Base-by-base conservation (phyloP, 2,888 invertebrate genomes). In the Athrips mouffetella region DNA sequence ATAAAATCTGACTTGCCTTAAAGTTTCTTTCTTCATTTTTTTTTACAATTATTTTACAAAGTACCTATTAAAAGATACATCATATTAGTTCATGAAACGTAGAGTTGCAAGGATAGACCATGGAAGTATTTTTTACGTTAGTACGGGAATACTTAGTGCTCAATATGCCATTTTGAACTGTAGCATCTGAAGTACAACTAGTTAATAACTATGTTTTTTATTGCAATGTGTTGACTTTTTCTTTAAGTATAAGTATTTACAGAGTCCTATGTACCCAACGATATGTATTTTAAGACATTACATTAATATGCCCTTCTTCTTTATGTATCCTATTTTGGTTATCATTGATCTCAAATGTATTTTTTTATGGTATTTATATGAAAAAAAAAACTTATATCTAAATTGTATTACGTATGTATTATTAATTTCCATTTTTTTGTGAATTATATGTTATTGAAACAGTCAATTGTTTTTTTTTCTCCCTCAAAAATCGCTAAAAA, bases 101-200 rank as follows among this genome's bases (percentile, higher is more conserved):
- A 20, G 37, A n/a, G n/a, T 20, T 37, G 37, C n/a, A 37, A 20
- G 3, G 37, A n/a, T 37, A 18, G n/a, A 20, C 37, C 37, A 37
- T 21, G 37, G 11, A 37, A 35, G 35, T 18, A 35, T 18, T 35
- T 35, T 35, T 35, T 3, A 15, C 21, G n/a, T 18, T 27, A 2
- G 16, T n/a, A 35, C n/a, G n/a, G n/a, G n/a, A n/a, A n/a, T n/a
- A 45, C 27, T n/a, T 18, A 25, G 60, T 63, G 59, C 55, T 52
- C 61, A 64, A 64, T 46, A 65, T 69, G 65, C 62, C 65, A 66
- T 65, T 55, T 44, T 47, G 52, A 47, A 30, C 27, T 53, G 54
- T 55, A 69, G 77, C 77, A 80, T 77, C 76, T 75, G 63, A 67
- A 78, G 78, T 78, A 80, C 76, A 79, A 75, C 47, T 68, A 59